Conservation (phyloP, 2,113 vertebrate genomes). For the Ia io region DNA sequence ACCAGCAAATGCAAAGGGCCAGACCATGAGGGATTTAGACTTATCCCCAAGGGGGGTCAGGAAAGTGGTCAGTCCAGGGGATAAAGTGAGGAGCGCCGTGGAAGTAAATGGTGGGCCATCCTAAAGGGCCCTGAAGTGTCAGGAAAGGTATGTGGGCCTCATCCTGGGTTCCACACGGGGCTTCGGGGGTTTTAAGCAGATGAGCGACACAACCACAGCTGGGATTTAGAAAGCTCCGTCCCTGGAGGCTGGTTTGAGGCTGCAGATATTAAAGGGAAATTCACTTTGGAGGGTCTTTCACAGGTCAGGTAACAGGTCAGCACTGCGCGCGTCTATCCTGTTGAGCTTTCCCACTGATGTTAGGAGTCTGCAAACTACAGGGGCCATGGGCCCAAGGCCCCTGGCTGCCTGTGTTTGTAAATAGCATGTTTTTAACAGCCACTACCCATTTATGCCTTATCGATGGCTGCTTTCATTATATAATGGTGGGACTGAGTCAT, state of each 20-base stretch:
- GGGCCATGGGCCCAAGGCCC: background rate
- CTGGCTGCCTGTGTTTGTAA: slow-evolving; percentile 32
- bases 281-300: background rate
- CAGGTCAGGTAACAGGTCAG: background rate
- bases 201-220: background rate
- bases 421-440: slow-evolving; percentile 39
- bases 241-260: background rate
- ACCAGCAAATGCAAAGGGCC: background rate
- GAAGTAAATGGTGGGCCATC: background rate
- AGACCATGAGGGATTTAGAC: accelerated
- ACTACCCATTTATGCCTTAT: accelerated
- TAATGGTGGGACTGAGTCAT: background rate
- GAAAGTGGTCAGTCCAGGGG: background rate
- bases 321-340: accelerated
- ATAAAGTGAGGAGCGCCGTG: background rate
- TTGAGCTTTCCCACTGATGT: background rate
- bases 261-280: background rate
- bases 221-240: background rate
- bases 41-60: background rate
- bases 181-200: background rate
- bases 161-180: background rate
- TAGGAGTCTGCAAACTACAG: background rate
- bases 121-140: background rate
- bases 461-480: background rate
- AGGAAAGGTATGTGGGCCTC: background rate